Evolutionary conservation across 1,140 invertebrate genomes (phyloP).

Genomic region (Cydia pomonella): DNA sequence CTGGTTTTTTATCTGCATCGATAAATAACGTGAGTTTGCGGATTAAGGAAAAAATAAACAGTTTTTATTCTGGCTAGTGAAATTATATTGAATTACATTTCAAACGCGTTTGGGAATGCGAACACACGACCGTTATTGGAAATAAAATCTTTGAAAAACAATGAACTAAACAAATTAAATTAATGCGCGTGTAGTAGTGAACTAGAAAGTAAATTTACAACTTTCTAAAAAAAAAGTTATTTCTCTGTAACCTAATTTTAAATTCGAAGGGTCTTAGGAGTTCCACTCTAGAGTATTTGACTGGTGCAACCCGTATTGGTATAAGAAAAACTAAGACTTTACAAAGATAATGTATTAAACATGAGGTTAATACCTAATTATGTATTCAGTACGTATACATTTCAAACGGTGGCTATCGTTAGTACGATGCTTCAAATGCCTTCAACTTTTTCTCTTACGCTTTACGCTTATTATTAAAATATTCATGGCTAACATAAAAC

Average conservation of each 20-base stretch:
- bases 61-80: too few relatives aligned
- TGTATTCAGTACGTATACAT: constrained; percentile 19
- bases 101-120: not conserved
- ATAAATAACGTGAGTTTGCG: constrained; percentile 24
- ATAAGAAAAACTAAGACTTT: not conserved
- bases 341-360: constrained; percentile 3
- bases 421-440: constrained; percentile 37
- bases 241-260: not conserved
- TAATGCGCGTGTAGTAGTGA: too few relatives aligned
- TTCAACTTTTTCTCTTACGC: constrained; percentile 41
- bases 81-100: not conserved
- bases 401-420: constrained; percentile 25
- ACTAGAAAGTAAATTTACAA: not conserved
- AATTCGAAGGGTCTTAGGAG: not conserved
- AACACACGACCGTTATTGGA: too few relatives aligned
- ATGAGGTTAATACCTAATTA: constrained; percentile 23
- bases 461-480: constrained; percentile 54
- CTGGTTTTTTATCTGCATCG: constrained; percentile 19
- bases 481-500: constrained; percentile 59
- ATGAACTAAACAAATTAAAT: too few relatives aligned
- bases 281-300: not conserved
- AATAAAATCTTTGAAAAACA: too few relatives aligned
- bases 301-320: not conserved
- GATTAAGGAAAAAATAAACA: constrained; percentile 6
- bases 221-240: too few relatives aligned